A percentile compares a stretch with the other conserved stretches of the same genome.
These are phyloP conservation scores for Pelobates fuscus DNA, from an alignment of 2,113 vertebrate genomes.

Conservation along the genomic window DNA sequence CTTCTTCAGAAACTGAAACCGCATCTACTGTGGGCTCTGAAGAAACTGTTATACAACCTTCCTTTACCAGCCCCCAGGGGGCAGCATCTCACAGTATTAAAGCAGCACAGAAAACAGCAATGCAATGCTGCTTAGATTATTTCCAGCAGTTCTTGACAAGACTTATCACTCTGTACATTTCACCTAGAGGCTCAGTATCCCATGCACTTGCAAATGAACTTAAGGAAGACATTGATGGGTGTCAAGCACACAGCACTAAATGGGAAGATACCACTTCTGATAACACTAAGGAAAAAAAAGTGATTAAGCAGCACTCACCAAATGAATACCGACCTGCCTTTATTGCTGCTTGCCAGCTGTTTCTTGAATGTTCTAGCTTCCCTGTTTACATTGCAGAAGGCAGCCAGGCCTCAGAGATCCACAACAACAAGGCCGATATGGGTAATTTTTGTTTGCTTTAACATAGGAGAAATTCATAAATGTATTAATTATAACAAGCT, in stretches of 20 bases:
- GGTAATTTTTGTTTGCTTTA: slow-evolving; percentile 66
- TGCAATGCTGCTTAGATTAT: slow-evolving; percentile 95
- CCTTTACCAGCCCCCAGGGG: slow-evolving; percentile 58
- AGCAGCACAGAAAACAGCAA: slow-evolving; percentile 85
- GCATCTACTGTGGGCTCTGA: slow-evolving; percentile 75
- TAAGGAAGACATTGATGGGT: slow-evolving; percentile 55
- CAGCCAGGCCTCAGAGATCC: slow-evolving; percentile 81
- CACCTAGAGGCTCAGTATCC: slow-evolving; percentile 64
- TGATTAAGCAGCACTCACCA: slow-evolving; percentile 60
- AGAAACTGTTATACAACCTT: slow-evolving; percentile 68
- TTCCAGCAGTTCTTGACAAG: slow-evolving; percentile 92
- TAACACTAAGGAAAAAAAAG: slow-evolving; percentile 61
- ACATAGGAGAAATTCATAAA: too few species aligned
- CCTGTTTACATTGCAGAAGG: slow-evolving; percentile 96
- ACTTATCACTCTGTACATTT: slow-evolving; percentile 85
- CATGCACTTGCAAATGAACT: slow-evolving; percentile 62
- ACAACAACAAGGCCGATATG: slow-evolving; percentile 73
- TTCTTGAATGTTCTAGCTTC: slow-evolving; percentile 97
- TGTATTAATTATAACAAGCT: too few species aligned
- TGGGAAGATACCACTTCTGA: slow-evolving; percentile 65
- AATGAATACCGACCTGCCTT: slow-evolving; percentile 87
- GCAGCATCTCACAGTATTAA: slow-evolving; percentile 67
- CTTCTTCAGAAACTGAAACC: slow-evolving; percentile 75
- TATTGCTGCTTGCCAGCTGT: slow-evolving; percentile 93
- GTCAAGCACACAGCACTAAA: slow-evolving; percentile 59